Evolutionary conservation across 2,888 invertebrate genomes (phyloP).

Genomic region (Sphinx pinastri): DNA sequence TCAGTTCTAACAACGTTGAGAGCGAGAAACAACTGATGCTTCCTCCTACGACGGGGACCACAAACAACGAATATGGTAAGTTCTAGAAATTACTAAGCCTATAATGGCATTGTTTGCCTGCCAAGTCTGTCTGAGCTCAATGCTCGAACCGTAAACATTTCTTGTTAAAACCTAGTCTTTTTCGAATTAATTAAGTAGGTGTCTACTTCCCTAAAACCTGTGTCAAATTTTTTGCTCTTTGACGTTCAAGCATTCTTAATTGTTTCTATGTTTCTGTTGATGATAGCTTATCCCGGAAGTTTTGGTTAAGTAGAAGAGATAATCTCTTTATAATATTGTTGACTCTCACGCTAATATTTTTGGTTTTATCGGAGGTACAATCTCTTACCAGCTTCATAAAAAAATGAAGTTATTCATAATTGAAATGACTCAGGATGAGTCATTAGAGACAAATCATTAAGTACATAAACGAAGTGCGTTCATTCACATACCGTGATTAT

Average conservation of each 20-base stretch:
- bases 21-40: slow-evolving; percentile 66
- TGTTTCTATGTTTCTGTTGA: too few relatives aligned
- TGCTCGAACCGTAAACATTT: too few relatives aligned
- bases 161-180: too few relatives aligned
- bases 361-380: not conserved
- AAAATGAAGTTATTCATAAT: slow-evolving; percentile 19
- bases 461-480: slow-evolving; percentile 48
- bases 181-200: too few relatives aligned
- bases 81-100: not conserved
- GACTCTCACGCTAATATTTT: not conserved
- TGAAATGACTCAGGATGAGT: slow-evolving; percentile 43
- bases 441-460: slow-evolving; percentile 46
- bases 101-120: too few relatives aligned
- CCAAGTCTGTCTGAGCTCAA: too few relatives aligned
- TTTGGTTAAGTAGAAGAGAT: too few relatives aligned
- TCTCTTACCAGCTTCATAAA: not conserved
- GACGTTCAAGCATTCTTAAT: too few relatives aligned
- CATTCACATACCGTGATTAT: slow-evolving; percentile 44
- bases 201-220: too few relatives aligned
- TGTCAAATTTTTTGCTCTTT: too few relatives aligned
- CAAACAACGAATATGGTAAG: slow-evolving; percentile 70
- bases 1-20: slow-evolving; percentile 52
- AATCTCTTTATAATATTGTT: too few relatives aligned
- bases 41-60: slow-evolving; percentile 56
- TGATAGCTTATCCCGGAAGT: too few relatives aligned